A percentile compares a stretch with the other conserved stretches of the same genome.
phyloP scores from a whole-genome alignment of 1,140 invertebrate species.

The Zaprionus gabonicus region DNA sequence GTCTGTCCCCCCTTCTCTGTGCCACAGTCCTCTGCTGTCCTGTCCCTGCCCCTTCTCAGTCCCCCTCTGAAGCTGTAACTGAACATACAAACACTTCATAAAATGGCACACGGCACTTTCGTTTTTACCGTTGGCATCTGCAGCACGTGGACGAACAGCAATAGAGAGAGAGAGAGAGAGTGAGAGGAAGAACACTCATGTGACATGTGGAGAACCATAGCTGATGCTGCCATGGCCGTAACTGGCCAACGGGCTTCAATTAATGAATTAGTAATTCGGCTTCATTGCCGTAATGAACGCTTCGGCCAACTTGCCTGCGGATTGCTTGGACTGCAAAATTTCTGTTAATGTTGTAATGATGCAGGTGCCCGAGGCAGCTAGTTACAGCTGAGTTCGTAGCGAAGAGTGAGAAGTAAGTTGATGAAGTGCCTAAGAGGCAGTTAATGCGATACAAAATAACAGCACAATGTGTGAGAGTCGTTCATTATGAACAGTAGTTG shows the following conservation, averaged over 20 bases:
- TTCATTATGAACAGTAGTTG: neutral
- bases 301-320: slow-evolving; percentile 22
- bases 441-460: neutral
- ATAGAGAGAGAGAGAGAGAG: neutral
- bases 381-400: neutral
- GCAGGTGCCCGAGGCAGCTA: neutral
- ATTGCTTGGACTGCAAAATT: neutral
- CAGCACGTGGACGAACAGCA: slow-evolving; percentile 60
- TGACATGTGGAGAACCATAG: slow-evolving; percentile 13
- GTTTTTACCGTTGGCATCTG: slow-evolving; percentile 74
- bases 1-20: neutral
- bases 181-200: neutral
- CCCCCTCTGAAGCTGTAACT: slow-evolving; percentile 14
- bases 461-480: too few species aligned
- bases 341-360: slow-evolving; percentile 30
- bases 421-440: slow-evolving; percentile 1
- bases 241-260: slow-evolving; percentile 60
- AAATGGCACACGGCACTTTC: slow-evolving; percentile 78
- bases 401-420: neutral
- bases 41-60: slow-evolving; percentile 10
- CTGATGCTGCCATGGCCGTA: slow-evolving; percentile 13
- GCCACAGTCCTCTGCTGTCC: neutral
- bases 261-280: slow-evolving; percentile 81
- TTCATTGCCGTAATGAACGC: slow-evolving; percentile 73
- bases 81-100: slow-evolving; percentile 73